Evolutionary conservation across 2,888 invertebrate species (phyloP).

Genomic region (Ferrisia virgata): DNA sequence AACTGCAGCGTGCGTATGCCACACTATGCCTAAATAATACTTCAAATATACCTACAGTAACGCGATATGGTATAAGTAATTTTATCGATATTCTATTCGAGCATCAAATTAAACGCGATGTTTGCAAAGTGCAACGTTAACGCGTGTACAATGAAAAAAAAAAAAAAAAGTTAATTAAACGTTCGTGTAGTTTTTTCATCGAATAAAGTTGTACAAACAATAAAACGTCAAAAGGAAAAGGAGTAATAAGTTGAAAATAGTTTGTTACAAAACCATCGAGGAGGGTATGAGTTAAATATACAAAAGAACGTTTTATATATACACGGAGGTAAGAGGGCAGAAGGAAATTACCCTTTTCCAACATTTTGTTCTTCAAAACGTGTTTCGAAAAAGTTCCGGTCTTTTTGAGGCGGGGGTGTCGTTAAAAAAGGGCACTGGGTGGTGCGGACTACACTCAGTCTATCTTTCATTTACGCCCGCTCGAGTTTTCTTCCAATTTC

Average conservation of each 20-base stretch:
- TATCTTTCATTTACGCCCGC: conserved; percentile 44
- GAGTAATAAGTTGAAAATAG: conserved; percentile 44
- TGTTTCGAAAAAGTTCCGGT: conserved; percentile 46
- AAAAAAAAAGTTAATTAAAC: conserved; percentile 32
- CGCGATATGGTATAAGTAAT: neutral
- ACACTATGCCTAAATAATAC: too few species aligned
- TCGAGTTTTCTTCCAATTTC: conserved; percentile 47
- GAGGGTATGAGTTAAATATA: conserved; percentile 38
- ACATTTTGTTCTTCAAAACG: conserved; percentile 44
- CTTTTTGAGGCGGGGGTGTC: conserved; percentile 21
- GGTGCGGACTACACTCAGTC: conserved; percentile 32
- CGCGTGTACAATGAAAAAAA: neutral
- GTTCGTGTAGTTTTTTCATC: neutral
- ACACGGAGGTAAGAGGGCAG: conserved; percentile 18
- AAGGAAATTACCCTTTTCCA: conserved; percentile 46
- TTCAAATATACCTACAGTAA: neutral
- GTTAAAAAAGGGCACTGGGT: conserved; percentile 33
- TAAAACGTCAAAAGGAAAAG: conserved; percentile 32
- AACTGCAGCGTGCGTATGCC: too few species aligned
- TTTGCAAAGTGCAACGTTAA: neutral
- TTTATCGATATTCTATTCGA: conserved; percentile 2
- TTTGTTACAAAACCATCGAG: conserved; percentile 3
- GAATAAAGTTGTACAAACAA: conserved; percentile 8
- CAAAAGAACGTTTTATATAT: conserved; percentile 34
- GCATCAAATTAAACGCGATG: conserved; percentile 3